A percentile compares a stretch with the other conserved stretches of the same genome.
Evolutionary conservation across 1,140 invertebrate genomes (phyloP).

Genomic region (Drosophila busckii): DNA sequence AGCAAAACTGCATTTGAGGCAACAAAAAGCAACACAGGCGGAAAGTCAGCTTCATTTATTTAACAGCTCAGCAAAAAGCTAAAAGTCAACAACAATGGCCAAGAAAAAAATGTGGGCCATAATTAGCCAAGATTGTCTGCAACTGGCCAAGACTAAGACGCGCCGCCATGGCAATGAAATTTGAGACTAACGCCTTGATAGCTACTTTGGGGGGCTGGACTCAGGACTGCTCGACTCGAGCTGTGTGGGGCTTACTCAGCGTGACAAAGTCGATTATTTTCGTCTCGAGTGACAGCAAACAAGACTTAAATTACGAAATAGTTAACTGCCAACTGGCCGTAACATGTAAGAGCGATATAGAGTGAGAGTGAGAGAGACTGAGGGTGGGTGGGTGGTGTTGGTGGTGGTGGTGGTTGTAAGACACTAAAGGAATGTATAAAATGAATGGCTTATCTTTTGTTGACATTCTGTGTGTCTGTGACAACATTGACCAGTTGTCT

Average conservation of each 20-base stretch:
- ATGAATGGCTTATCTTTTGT: conserved; percentile 77
- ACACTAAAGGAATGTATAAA: conserved; percentile 66
- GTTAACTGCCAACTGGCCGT: conserved; percentile 52
- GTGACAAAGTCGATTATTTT: conserved; percentile 74
- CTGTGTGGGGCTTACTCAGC: too few relatives aligned
- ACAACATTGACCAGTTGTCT: conserved; percentile 74
- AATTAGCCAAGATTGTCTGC: conserved; percentile 52
- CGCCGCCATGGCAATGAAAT: conserved; percentile 62
- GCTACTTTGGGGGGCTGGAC: too few relatives aligned
- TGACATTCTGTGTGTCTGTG: conserved; percentile 71
- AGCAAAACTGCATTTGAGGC: conserved; percentile 33
- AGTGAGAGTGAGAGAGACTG: not conserved
- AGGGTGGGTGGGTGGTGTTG: not conserved
- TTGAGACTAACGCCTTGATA: conserved; percentile 45
- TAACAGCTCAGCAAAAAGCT: not conserved
- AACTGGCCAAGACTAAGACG: too few relatives aligned
- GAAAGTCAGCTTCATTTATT: conserved; percentile 19
- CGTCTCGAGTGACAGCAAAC: conserved; percentile 75
- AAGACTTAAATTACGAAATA: conserved; percentile 74
- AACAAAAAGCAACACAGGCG: conserved; percentile 1
- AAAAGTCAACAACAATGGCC: conserved; percentile 7
- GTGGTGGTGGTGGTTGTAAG: conserved; percentile 1
- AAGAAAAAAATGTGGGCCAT: conserved; percentile 29
- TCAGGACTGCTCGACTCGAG: too few relatives aligned
- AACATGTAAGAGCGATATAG: not conserved